phyloP scores from a whole-genome alignment of 2,888 invertebrate species.

The Eupithecia subumbrata region DNA sequence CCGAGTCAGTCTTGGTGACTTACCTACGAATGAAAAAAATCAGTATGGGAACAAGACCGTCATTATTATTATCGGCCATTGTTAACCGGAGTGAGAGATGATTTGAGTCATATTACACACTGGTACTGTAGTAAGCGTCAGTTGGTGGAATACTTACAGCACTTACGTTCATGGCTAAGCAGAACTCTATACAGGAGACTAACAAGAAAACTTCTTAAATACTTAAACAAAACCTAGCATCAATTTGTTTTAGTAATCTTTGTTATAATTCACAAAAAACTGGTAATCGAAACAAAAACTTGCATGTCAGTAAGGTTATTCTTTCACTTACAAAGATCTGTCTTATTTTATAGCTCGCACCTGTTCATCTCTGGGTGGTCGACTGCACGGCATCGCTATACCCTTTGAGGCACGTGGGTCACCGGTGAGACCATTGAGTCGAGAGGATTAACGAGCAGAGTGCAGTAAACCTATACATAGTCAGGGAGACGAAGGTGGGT shows the following conservation, averaged over 20 bases:
- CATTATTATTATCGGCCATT: background rate
- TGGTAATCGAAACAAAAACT: background rate
- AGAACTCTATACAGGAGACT: background rate
- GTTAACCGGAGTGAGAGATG: background rate
- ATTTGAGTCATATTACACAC: background rate
- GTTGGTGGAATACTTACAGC: background rate
- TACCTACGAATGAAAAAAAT: background rate
- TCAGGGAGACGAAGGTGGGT: background rate
- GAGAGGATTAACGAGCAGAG: slow-evolving; percentile 33
- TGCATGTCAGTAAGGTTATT: background rate
- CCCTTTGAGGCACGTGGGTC: slow-evolving; percentile 25
- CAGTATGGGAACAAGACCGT: background rate
- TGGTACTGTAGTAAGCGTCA: background rate
- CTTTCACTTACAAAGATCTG: background rate
- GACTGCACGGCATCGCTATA: slow-evolving; percentile 13
- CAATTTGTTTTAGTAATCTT: no score
- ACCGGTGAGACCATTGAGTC: slow-evolving; percentile 22
- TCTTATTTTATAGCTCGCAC: background rate
- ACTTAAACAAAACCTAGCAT: background rate
- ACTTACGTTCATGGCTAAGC: no score
- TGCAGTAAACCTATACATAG: slow-evolving; percentile 27
- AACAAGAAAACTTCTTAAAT: background rate
- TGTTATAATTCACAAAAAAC: background rate
- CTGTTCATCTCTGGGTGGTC: background rate
- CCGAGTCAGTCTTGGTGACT: background rate